Base-by-base conservation (phyloP, 2,113 vertebrate species). In the Hipposideros armiger region DNA sequence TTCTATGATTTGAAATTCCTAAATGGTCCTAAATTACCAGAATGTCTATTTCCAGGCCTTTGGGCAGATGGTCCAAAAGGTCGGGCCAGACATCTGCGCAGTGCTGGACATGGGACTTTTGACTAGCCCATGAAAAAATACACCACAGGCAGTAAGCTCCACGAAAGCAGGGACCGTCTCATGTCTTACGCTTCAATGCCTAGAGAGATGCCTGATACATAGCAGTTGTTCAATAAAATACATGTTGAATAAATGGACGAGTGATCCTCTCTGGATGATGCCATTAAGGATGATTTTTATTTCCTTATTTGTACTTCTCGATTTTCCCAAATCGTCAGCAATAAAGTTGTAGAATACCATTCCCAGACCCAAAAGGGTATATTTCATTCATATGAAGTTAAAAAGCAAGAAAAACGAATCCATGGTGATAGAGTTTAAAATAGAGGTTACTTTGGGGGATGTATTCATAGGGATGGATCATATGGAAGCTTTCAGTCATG, bases 1-100 rank as follows among this genome's bases (percentile, higher is more conserved):
- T 93, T 56, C 52, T 72, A 19, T 86, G 50, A 90, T 42, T 50
- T 69, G 32, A 87, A 73, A 92, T 94, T 83, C 72, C 11, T 76
- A 70, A 85, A 56, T 56, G 24, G 11, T 69, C 45, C 77, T 80
- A 74, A 69, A 56, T 73, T 87, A 32, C 45, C 40, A 80, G 26
- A 26, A 9, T 56, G 5, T 58, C 47, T 26, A 78, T 74, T 87
- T 84, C 5, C 11, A 92, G 70, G 24, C 56, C 67, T 95, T 96
- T 66, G 76, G 70, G 64, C 24, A 50, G 47, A 32, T 62, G 50
- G 42, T 36, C 9, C 17, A 64, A 64, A 70, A 95, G 8, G 60
- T 82, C 47, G 81, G 54, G 19, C 11, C 7, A 40, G 28, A 73
- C 28, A 20, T 83, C 9, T 87, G 8, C 73, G 40, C 58, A 76